A percentile compares a stretch with the other conserved stretches of the same genome.
These are phyloP conservation scores for Rhagium mordax DNA, from an alignment of 2,888 invertebrate genomes.

Conservation along the genomic window DNA sequence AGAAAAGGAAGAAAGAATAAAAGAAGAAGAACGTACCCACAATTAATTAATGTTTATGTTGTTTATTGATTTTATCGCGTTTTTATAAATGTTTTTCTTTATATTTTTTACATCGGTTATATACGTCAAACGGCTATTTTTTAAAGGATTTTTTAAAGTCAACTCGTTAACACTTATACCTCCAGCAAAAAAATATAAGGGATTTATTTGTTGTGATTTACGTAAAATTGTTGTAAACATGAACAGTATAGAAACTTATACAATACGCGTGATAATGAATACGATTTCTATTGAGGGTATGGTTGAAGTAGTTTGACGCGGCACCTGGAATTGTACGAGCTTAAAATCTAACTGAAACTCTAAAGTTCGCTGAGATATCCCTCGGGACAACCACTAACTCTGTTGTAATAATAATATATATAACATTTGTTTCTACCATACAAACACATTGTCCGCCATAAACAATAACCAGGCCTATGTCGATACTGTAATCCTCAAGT, in stretches of 20 bases:
- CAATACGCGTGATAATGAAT: background rate
- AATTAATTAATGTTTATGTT: no score
- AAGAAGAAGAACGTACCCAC: no score
- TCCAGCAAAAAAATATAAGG: no score
- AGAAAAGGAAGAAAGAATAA: no score
- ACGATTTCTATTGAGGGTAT: background rate
- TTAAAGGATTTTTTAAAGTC: no score
- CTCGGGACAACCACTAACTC: background rate
- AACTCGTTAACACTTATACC: no score
- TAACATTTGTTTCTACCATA: background rate
- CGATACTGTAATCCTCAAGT: background rate
- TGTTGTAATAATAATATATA: background rate
- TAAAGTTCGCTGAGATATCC: background rate
- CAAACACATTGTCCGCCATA: background rate
- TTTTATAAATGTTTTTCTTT: no score
- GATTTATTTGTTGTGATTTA: background rate
- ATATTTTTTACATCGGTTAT: no score
- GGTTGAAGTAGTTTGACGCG: background rate
- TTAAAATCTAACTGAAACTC: slow-evolving; percentile 2
- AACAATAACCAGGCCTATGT: background rate
- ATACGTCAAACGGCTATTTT: no score
- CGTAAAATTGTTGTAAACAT: background rate
- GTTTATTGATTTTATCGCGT: no score
- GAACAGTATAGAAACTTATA: background rate
- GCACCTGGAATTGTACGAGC: background rate